phyloP scores from a whole-genome alignment of 2,888 invertebrate species.

The Drosophila vallismaia region DNA sequence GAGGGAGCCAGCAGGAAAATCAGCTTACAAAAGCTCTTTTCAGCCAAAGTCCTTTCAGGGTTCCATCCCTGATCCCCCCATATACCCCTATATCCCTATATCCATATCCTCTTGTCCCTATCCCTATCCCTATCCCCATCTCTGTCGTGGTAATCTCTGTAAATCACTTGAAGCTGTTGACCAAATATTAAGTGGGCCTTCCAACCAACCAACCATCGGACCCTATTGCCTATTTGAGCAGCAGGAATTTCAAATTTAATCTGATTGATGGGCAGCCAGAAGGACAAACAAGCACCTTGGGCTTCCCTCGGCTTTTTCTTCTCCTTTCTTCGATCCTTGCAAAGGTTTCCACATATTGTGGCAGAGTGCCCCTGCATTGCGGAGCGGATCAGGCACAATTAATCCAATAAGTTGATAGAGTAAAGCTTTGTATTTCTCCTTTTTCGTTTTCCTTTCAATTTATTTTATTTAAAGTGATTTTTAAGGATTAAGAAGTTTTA shows the following conservation, averaged over 20 bases:
- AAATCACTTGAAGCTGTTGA: conserved; percentile 45
- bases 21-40: conserved; percentile 48
- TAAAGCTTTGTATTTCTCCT: neutral
- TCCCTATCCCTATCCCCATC: neutral
- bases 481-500: too few species aligned
- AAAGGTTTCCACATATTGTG: conserved; percentile 7
- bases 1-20: conserved; percentile 38
- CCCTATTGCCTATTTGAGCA: conserved; percentile 18
- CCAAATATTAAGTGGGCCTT: conserved; percentile 41
- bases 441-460: conserved; percentile 1
- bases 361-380: neutral
- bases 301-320: neutral
- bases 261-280: conserved; percentile 36
- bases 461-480: neutral
- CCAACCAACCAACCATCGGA: conserved; percentile 1
- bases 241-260: conserved; percentile 43
- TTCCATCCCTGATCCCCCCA: neutral
- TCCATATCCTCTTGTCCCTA: neutral
- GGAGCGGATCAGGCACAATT: conserved; percentile 6
- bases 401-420: conserved; percentile 7
- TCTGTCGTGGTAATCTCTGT: conserved; percentile 32
- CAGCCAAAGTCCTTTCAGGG: conserved; percentile 7
- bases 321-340: neutral
- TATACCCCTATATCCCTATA: neutral
- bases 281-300: conserved; percentile 8